Evolutionary conservation across 2,888 invertebrate genomes (phyloP).

Genomic region (Eurois occulta): DNA sequence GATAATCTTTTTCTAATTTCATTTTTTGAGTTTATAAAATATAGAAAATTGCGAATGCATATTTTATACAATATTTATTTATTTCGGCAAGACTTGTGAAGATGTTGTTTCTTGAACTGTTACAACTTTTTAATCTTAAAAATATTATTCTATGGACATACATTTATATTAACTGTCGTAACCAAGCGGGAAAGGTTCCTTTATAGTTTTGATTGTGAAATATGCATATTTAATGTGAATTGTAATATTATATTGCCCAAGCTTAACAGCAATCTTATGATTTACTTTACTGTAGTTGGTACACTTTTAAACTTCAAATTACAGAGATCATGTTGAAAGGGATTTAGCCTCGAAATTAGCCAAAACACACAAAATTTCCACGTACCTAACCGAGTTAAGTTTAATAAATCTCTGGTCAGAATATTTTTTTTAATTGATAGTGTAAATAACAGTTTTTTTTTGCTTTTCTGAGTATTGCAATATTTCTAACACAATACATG

Average conservation of each 20-base stretch:
- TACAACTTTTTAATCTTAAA: constrained; percentile 51
- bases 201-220: constrained; percentile 23
- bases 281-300: constrained; percentile 17
- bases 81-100: constrained; percentile 57
- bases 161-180: constrained; percentile 44
- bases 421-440: not conserved
- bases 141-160: constrained; percentile 55
- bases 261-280: constrained; percentile 11
- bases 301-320: constrained; percentile 10
- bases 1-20: constrained; percentile 55
- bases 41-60: constrained; percentile 78
- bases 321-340: constrained; percentile 11
- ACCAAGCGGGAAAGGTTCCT: constrained; percentile 41
- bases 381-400: not conserved
- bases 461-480: not conserved
- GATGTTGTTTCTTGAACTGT: constrained; percentile 45
- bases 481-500: constrained; percentile 1
- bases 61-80: constrained; percentile 63
- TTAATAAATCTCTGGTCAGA: not conserved
- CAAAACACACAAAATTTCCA: not conserved
- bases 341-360: not conserved
- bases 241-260: constrained; percentile 12
- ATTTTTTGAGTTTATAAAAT: constrained; percentile 78
- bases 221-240: constrained; percentile 18
- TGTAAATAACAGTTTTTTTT: not conserved